Evolutionary conservation across 1,140 invertebrate species (phyloP), one percentile per base, ranked within the genome.

Genomic region (Drosophila ficusphila): DNA sequence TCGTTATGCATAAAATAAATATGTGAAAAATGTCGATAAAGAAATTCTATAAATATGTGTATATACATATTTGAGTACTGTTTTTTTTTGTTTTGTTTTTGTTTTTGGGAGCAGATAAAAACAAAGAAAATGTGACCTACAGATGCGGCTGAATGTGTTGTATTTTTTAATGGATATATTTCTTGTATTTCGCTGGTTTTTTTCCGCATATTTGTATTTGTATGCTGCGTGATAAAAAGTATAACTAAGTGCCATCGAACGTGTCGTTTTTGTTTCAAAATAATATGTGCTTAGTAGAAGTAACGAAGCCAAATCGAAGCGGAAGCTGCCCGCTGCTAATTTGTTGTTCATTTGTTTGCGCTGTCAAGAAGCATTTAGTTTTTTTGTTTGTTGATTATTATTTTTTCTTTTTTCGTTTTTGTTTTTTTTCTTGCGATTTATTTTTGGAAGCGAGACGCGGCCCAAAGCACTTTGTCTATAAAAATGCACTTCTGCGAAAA

Each of bases 401-500:
- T 25, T 57, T 27, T 29, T 44, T 42, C 11, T 12, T 48, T 29
- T 36, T 68, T 47, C n/a, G n/a, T 33, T 31, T 11, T 9, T 11
- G 12, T 21, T 33, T 41, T 23, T 44, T 34, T 46, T 34, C 11
- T 23, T 60, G 52, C 25, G 27, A 27, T 44, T 44, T 61, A 61
- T 61, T 61, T 62, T 62, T 44, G 60, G 56, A 60, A 56, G 23
- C n/a, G 16, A 46, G 44, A 47, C 27, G 48, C 42, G 41, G 58
- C 18, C 42, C 42, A 27, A 64, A 65, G 58, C 78, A 81, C 78
- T 81, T 77, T 82, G 78, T 73, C 78, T 64, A 77, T 58, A 73
- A 77, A 76, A 86, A 86, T 86, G 82, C 81, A 86, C 81, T 86
- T 86, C 81, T 88, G 76, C 82, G 81, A 86, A 86, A 86, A 85